Evolutionary conservation across 2,888 invertebrate genomes (phyloP).

Genomic region (Coremacera marginata): DNA sequence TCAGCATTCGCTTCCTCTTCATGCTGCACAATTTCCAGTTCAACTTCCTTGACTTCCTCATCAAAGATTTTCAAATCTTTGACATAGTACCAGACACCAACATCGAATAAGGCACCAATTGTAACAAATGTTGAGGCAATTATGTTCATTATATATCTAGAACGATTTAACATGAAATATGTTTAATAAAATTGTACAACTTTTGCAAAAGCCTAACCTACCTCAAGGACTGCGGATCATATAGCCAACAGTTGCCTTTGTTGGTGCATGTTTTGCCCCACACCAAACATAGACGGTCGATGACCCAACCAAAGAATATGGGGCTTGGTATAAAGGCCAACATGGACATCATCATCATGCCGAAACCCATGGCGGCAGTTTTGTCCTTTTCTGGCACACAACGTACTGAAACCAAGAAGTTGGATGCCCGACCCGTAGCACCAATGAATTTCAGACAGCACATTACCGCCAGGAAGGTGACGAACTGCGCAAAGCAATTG

Average conservation of each 20-base stretch:
- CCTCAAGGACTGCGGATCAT: conserved; percentile 75
- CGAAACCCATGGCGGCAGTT: conserved; percentile 79
- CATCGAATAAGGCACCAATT: conserved; percentile 76
- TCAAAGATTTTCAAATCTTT: conserved; percentile 79
- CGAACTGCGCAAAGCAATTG: conserved; percentile 73
- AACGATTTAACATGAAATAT: background rate
- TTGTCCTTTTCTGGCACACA: conserved; percentile 82
- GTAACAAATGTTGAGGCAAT: conserved; percentile 76
- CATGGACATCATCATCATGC: conserved; percentile 77
- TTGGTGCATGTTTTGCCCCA: conserved; percentile 81
- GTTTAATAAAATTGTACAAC: background rate
- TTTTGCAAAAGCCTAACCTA: conserved; percentile 40
- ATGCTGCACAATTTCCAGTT: conserved; percentile 65
- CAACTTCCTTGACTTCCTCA: conserved; percentile 71
- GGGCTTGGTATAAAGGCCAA: conserved; percentile 83
- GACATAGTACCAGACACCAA: conserved; percentile 78
- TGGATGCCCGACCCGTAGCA: conserved; percentile 75
- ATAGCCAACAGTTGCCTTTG: conserved; percentile 81
- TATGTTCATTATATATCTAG: conserved; percentile 75
- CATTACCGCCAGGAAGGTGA: conserved; percentile 72
- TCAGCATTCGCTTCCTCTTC: conserved; percentile 63
- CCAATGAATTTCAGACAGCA: conserved; percentile 74
- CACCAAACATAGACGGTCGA: conserved; percentile 75
- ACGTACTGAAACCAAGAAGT: conserved; percentile 74
- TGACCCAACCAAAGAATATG: conserved; percentile 80